Conservation (phyloP, 35 echinoderm and acorn worm genomes). For the Diadema setosum region DNA sequence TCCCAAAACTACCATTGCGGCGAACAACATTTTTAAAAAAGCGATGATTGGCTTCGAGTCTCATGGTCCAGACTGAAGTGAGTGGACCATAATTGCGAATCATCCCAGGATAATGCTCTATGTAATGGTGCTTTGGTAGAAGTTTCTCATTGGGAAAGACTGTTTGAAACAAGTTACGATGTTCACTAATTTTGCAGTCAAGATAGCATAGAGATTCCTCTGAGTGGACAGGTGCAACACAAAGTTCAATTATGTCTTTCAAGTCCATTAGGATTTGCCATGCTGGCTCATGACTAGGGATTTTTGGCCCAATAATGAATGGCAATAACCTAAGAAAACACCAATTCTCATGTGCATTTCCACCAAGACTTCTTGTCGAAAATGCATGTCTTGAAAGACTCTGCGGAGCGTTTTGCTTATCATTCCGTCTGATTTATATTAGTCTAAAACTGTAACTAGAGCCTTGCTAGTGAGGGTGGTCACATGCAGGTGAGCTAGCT, state of each 20-base stretch:
- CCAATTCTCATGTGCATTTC: slow-evolving; percentile 76
- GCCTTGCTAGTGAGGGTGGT: too few relatives aligned
- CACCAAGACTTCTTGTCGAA: slow-evolving; percentile 22
- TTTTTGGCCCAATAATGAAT: slow-evolving; percentile 42
- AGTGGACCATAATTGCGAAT: slow-evolving; percentile 45
- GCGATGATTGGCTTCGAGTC: slow-evolving; percentile 56
- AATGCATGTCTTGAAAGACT: slow-evolving; percentile 11
- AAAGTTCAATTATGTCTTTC: slow-evolving; percentile 64
- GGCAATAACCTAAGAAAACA: slow-evolving; percentile 45
- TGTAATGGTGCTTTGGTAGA: slow-evolving; percentile 49
- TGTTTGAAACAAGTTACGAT: slow-evolving; percentile 31
- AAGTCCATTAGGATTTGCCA: slow-evolving; percentile 53
- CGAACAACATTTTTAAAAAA: slow-evolving; percentile 49
- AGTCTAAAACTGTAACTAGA: too few relatives aligned
- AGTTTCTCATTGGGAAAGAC: slow-evolving; percentile 28
- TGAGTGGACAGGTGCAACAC: slow-evolving; percentile 39
- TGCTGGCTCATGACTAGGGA: slow-evolving; percentile 35
- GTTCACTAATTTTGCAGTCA: slow-evolving; percentile 53
- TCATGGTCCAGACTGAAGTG: slow-evolving; percentile 51
- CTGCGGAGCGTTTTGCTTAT: slow-evolving; percentile 39
- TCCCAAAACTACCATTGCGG: slow-evolving; percentile 39
- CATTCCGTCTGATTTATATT: slow-evolving; percentile 41
- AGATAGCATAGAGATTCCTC: slow-evolving; percentile 39
- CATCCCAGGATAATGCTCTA: slow-evolving; percentile 45
- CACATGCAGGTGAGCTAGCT: too few relatives aligned